A percentile compares a stretch with the other conserved stretches of the same genome.
These are phyloP conservation scores for Anabas testudineus DNA, from an alignment of 2,797 vertebrate genomes.

Conservation along the genomic window DNA sequence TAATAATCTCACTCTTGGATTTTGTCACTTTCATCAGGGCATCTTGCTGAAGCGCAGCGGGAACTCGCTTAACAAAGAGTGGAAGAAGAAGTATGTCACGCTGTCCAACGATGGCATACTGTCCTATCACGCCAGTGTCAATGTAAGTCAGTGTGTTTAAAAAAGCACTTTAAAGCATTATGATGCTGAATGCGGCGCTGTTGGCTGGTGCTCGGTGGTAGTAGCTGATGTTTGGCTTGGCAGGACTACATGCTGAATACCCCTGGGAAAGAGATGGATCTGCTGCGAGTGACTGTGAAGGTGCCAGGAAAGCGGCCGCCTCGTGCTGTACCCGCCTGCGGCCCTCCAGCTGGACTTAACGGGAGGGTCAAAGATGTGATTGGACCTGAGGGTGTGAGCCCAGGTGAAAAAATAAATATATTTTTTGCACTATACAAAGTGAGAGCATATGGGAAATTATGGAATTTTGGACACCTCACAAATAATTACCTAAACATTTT, in stretches of 20 bases:
- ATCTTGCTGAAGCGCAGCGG: conserved; percentile 93
- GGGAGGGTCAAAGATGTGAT: conserved; percentile 88
- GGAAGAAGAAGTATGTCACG: conserved; percentile 97
- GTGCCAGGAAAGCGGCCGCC: conserved; percentile 94
- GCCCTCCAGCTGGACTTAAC: conserved; percentile 88
- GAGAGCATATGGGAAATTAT: neutral
- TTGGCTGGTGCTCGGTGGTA: conserved; percentile 29
- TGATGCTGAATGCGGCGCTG: conserved; percentile 14
- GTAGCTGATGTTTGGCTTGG: conserved; percentile 43
- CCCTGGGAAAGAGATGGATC: conserved; percentile 94
- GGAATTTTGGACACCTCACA: neutral
- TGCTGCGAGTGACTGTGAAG: conserved; percentile 93
- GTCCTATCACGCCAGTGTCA: conserved; percentile 93
- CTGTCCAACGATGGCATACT: conserved; percentile 92
- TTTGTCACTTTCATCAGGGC: conserved; percentile 81
- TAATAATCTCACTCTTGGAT: conserved; percentile 35
- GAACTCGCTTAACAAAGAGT: conserved; percentile 95
- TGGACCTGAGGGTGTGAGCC: conserved; percentile 79
- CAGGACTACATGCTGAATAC: conserved; percentile 94
- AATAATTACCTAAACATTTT: too few species aligned
- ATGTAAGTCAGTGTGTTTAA: conserved; percentile 85
- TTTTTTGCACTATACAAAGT: neutral
- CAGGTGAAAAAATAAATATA: conserved; percentile 59
- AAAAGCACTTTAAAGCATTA: conserved; percentile 3
- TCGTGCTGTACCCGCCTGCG: conserved; percentile 88